Conservation (phyloP, 2,888 invertebrate species). For the Spisula solida region DNA sequence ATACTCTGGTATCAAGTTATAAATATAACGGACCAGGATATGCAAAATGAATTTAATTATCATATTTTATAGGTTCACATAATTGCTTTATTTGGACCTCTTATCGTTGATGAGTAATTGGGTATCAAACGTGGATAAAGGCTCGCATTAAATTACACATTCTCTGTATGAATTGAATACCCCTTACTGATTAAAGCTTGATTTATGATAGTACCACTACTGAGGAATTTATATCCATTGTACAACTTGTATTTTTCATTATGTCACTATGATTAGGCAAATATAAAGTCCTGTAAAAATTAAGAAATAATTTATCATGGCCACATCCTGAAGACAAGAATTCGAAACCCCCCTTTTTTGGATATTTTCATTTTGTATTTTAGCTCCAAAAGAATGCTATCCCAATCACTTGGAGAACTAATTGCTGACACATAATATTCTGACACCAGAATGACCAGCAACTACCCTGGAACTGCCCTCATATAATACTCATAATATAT, state of each 20-base stretch:
- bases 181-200: neutral
- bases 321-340: neutral
- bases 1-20: neutral
- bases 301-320: neutral
- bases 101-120: slow-evolving; percentile 1
- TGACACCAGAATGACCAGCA: too few relatives aligned
- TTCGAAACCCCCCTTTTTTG: too few relatives aligned
- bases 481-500: too few relatives aligned
- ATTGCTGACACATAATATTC: too few relatives aligned
- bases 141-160: neutral
- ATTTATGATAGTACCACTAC: neutral
- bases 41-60: neutral
- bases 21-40: neutral
- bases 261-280: slow-evolving; percentile 6
- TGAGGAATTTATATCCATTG: slow-evolving; percentile 3
- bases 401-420: too few relatives aligned
- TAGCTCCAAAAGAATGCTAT: too few relatives aligned
- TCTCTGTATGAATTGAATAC: neutral
- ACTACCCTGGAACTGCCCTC: too few relatives aligned
- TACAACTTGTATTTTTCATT: neutral
- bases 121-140: neutral
- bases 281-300: neutral
- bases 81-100: neutral
- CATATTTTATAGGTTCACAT: neutral
- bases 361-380: too few relatives aligned